Evolutionary conservation across 2,113 vertebrate genomes (phyloP), one percentile per base, ranked within the genome.

Genomic region (Hippocampus comes): DNA sequence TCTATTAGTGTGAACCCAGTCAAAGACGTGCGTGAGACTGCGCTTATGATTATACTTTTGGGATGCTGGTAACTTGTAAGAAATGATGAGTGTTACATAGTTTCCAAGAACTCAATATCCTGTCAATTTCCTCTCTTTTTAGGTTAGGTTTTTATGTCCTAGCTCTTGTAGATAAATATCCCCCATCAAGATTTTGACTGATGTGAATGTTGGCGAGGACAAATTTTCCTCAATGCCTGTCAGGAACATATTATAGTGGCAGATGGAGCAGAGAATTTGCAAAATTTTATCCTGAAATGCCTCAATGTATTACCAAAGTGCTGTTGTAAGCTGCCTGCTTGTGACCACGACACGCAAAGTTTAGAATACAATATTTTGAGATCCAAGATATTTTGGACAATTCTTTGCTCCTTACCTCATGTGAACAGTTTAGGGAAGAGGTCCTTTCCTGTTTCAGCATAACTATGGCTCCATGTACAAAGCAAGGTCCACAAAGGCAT

Each of bases 71-170:
- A 78, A 85, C 76, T 73, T 82, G 82, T 60, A 71, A 72, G 57
- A 80, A 48, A 61, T 5, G 1, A 49, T 48, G 1, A 64, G 30
- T 17, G 66, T 86, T 87, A 48, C 85, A 82, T 78, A 86, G 81
- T 76, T 64, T 63, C 66, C 60, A 72, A 78, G 78, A 84, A 81
- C 80, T 85, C 85, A 88, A 88, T 90, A 85, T 88, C 80, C 87
- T 82, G 83, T 87, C 83, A 71, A 59, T 83, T 87, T 81, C 85
- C 82, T 82, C 80, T 34, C 71, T 86, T 76, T 72, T 49, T 75
- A 81, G 82, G 80, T 86, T 82, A 79, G 73, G 79, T 72, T 85
- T 34, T 83, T 82, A 86, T 86, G 82, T 88, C 65, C 70, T 6
- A 9, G 69, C 73, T 87, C 82, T 76, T 69, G 67, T 75, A 79